Evolutionary conservation across 2,113 vertebrate species (phyloP).

Genomic region (Hassar affinis): DNA sequence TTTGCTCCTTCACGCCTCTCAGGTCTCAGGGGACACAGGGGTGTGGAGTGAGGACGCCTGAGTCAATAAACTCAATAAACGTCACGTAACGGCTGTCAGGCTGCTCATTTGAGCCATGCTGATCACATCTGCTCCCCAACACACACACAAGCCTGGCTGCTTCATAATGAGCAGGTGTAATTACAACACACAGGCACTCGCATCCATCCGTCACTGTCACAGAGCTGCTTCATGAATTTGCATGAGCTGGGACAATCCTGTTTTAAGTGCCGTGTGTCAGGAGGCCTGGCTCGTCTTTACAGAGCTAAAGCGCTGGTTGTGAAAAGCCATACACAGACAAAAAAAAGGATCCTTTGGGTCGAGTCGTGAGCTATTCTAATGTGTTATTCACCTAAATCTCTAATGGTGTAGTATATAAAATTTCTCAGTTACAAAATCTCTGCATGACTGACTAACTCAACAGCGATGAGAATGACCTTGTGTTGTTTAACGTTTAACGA

Average conservation of each 20-base stretch:
- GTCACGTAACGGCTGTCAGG: conserved; percentile 21
- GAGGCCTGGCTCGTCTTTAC: conserved; percentile 18
- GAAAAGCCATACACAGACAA: not conserved
- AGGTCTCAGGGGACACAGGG: conserved; percentile 15
- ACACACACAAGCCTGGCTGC: conserved; percentile 46
- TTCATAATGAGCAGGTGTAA: conserved; percentile 65
- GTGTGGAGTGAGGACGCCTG: conserved; percentile 9
- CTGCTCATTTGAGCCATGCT: conserved; percentile 44
- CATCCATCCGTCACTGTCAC: conserved; percentile 49
- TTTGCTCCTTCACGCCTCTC: not conserved
- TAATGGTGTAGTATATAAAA: not conserved
- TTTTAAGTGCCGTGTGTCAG: not conserved
- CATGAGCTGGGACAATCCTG: conserved; percentile 42
- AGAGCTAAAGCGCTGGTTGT: not conserved
- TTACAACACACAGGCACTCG: conserved; percentile 46
- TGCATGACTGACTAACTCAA: not conserved
- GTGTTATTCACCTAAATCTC: not conserved
- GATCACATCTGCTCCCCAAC: conserved; percentile 32
- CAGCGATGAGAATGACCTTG: too few species aligned
- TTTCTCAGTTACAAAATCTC: not conserved
- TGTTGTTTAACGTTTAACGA: not conserved
- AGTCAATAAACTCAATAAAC: conserved; percentile 22
- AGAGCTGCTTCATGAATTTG: conserved; percentile 54
- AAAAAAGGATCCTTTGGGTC: not conserved
- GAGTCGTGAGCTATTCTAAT: not conserved